phyloP scores from a whole-genome alignment of 2,888 invertebrate genomes.

The Oscheius onirici region DNA sequence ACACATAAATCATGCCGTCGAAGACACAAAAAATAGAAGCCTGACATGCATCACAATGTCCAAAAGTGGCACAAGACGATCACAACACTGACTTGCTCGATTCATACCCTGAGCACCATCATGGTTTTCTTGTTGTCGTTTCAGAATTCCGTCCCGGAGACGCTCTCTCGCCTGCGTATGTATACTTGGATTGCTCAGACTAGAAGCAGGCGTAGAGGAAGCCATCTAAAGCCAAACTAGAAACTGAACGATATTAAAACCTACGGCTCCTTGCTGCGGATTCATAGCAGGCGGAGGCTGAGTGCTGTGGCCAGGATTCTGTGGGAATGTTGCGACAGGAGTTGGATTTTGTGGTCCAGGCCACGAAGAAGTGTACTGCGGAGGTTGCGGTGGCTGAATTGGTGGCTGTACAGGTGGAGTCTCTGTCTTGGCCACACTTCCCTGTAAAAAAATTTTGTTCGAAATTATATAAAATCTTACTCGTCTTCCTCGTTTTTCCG shows the following conservation, averaged over 20 bases:
- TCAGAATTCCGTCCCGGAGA: not conserved
- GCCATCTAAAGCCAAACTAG: slow-evolving; percentile 7
- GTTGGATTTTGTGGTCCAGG: slow-evolving; percentile 1
- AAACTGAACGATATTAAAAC: not conserved
- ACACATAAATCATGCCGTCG: slow-evolving; percentile 6
- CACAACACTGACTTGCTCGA: slow-evolving; percentile 31
- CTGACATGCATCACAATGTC: slow-evolving; percentile 11
- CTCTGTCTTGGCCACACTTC: slow-evolving; percentile 7
- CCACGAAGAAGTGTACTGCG: slow-evolving; percentile 3
- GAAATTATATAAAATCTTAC: not conserved
- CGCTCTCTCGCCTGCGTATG: not conserved
- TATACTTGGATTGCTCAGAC: not conserved
- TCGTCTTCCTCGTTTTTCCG: not conserved
- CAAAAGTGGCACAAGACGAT: not conserved
- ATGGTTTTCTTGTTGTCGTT: slow-evolving; percentile 5
- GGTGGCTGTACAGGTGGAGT: not conserved
- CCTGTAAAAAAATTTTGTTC: not conserved
- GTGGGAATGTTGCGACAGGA: not conserved
- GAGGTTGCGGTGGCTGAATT: not conserved
- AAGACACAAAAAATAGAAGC: slow-evolving; percentile 1
- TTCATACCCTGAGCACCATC: slow-evolving; percentile 21
- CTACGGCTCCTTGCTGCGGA: not conserved
- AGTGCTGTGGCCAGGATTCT: not conserved
- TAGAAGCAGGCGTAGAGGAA: slow-evolving; percentile 3
- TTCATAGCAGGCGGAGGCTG: not conserved